phyloP scores from a whole-genome alignment of 2,797 vertebrate species.

The Rhabdomys pumilio region DNA sequence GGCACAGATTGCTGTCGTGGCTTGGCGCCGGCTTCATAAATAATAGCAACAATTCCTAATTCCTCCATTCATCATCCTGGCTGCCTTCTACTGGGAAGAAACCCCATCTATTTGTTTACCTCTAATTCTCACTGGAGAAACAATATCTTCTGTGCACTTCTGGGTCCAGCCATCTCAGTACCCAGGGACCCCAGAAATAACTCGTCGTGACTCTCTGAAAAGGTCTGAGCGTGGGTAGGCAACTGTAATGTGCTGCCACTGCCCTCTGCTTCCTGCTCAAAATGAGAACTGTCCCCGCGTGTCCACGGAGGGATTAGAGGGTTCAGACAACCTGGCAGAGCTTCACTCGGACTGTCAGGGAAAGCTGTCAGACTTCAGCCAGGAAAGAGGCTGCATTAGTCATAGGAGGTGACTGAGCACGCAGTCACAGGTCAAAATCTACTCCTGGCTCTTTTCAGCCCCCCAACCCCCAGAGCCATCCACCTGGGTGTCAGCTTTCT shows the following conservation, averaged over 20 bases:
- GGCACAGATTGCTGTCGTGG: slow-evolving; percentile 58
- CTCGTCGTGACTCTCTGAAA: neutral
- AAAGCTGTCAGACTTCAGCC: neutral
- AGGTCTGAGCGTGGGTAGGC: neutral
- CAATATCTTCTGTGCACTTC: slow-evolving; percentile 47
- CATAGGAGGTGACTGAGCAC: neutral
- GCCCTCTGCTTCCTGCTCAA: slow-evolving; percentile 15
- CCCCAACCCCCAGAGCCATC: neutral
- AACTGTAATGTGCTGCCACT: rapidly evolving
- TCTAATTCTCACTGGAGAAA: slow-evolving; percentile 70
- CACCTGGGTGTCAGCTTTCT: neutral
- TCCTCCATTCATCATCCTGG: slow-evolving; percentile 79
- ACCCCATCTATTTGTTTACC: slow-evolving; percentile 75
- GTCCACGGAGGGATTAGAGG: neutral
- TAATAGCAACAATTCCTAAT: slow-evolving; percentile 75
- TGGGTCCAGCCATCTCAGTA: slow-evolving; percentile 1
- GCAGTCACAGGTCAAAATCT: neutral
- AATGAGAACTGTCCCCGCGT: neutral
- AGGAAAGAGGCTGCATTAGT: neutral
- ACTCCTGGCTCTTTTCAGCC: neutral
- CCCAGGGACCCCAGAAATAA: slow-evolving; percentile 46
- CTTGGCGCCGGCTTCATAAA: slow-evolving; percentile 76
- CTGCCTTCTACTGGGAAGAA: slow-evolving; percentile 74
- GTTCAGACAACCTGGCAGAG: neutral
- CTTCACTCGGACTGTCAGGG: neutral